Base-by-base conservation (phyloP, 2,113 vertebrate genomes). In the Meleagris gallopavo region DNA sequence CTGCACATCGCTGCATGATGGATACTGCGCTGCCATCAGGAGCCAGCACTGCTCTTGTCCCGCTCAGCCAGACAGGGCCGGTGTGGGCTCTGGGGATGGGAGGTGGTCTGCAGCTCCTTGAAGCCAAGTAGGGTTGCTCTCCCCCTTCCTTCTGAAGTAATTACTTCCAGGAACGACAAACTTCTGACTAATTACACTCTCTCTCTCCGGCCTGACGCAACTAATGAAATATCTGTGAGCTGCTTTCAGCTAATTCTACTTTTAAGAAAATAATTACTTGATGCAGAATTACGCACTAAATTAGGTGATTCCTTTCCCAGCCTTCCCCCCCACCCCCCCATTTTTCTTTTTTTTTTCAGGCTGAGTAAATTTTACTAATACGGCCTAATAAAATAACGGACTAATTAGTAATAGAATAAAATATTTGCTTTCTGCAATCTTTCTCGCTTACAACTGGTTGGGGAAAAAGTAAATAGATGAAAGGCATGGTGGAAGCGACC, bases 211-310 rank as follows among this genome's bases (percentile, higher is more conserved):
- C 57, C 83, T 92, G 96, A 89, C 89, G 89, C 91, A 74, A 60
- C 86, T 94, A 92, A 95, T 75, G 94, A 95, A 79, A 95, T 86
- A 60, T 19, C 27, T 22, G 61, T 86, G 97, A 93, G 94, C 96
- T 92, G 94, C 97, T 94, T 95, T 95, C 88, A 93, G 95, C 96
- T 97, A 96, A 95, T 97, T 97, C 96, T 90, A 77, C 97, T 89
- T 97, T 83, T 92, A 96, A 95, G 95, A 95, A 95, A 97, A 96
- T 92, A 97, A 97, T 97, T 96, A 96, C 94, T 93, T 65, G 60
- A 88, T 52, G 71, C 91, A 92, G 95, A 93, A 90, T 96, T 94
- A 89, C 73, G 81, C 92, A 87, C 94, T 97, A 97, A 97, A 97
- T 98, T 95, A 96, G 91, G 78, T 61, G 73, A 96, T 97, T 96